These are phyloP conservation scores for Apteryx mantelli DNA, from an alignment of 2,113 vertebrate species.

Conservation along the genomic window DNA sequence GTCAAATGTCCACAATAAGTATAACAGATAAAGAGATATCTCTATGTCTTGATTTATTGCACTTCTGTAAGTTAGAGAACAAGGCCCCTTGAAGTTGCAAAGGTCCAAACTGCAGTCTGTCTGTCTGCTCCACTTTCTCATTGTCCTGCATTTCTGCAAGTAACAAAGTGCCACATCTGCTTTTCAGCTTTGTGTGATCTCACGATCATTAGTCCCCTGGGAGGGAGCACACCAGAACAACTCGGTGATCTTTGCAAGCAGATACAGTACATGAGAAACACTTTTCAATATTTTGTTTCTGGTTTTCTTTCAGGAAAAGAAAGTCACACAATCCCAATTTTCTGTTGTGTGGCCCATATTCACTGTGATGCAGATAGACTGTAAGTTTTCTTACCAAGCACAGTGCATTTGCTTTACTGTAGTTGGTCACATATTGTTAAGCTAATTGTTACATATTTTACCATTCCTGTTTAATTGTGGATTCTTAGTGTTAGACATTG, in stretches of 20 bases:
- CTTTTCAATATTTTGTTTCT: neutral
- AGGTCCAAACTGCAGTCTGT: neutral
- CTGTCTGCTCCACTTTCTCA: neutral
- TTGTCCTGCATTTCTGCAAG: neutral
- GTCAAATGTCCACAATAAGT: slow-evolving; percentile 24
- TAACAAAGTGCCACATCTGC: slow-evolving; percentile 30
- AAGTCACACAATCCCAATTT: neutral
- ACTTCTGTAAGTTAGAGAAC: slow-evolving; percentile 36
- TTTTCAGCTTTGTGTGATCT: neutral
- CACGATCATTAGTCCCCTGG: neutral
- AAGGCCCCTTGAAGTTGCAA: neutral
- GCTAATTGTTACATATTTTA: slow-evolving; percentile 9
- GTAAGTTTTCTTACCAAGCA: neutral
- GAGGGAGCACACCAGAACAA: neutral
- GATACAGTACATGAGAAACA: neutral
- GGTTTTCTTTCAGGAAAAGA: neutral
- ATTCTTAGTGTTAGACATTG: neutral
- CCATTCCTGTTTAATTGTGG: slow-evolving; percentile 40
- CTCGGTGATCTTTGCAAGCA: neutral
- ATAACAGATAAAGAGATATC: slow-evolving; percentile 2
- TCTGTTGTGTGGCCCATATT: neutral
- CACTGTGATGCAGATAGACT: neutral
- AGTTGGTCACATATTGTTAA: neutral
- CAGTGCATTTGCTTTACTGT: neutral
- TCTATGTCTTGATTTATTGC: slow-evolving; percentile 11